A percentile compares a stretch with the other conserved stretches of the same genome.
phyloP scores from a whole-genome alignment of 2,888 invertebrate species.

The Alcis repandata region DNA sequence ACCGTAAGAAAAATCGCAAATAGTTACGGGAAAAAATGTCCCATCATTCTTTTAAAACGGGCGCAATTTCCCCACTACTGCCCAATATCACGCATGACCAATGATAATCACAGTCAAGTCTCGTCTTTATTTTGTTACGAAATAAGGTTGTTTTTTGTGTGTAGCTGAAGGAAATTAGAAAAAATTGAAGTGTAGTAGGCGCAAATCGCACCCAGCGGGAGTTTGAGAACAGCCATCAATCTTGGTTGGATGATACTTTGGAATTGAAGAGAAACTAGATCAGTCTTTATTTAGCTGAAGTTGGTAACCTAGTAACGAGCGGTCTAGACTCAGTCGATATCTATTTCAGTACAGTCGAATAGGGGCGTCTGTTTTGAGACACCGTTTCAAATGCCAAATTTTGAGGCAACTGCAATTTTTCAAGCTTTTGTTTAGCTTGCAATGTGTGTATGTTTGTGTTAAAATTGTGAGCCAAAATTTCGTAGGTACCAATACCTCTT shows the following conservation, averaged over 20 bases:
- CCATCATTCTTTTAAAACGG: constrained; percentile 81
- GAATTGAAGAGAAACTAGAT: constrained; percentile 40
- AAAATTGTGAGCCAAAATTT: too few species aligned
- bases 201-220: constrained; percentile 78
- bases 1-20: constrained; percentile 63
- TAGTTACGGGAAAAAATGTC: constrained; percentile 73
- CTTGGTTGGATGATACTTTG: constrained; percentile 68
- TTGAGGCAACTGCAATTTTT: too few species aligned
- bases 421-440: too few species aligned
- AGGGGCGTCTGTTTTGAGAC: too few species aligned
- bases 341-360: not conserved
- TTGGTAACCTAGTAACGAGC: not conserved
- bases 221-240: constrained; percentile 78
- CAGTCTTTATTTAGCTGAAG: not conserved
- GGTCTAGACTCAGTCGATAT: not conserved
- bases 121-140: constrained; percentile 24
- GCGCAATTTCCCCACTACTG: constrained; percentile 74
- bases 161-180: constrained; percentile 57
- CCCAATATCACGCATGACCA: constrained; percentile 75
- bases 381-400: too few species aligned
- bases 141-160: constrained; percentile 49
- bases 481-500: too few species aligned
- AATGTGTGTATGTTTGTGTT: too few species aligned
- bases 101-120: constrained; percentile 35
- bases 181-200: constrained; percentile 68